phyloP scores from a whole-genome alignment of 2,113 vertebrate genomes.

The Pardalotus punctatus region DNA sequence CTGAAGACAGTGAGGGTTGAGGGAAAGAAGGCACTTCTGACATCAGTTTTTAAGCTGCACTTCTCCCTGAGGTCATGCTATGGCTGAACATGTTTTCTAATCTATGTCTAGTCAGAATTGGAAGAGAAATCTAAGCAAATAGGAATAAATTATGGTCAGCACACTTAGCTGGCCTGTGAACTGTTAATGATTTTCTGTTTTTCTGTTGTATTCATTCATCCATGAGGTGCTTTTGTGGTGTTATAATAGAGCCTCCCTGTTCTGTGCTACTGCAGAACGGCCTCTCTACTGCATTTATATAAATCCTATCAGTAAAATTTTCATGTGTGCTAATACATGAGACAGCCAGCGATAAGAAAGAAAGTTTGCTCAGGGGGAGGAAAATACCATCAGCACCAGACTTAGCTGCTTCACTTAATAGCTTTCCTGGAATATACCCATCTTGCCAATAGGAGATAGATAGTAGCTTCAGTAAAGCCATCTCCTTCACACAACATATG shows the following conservation, averaged over 20 bases:
- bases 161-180: neutral
- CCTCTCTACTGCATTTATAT: neutral
- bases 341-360: neutral
- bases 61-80: neutral
- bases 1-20: neutral
- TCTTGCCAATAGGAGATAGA: constrained; percentile 11
- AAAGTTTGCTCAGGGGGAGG: neutral
- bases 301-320: constrained; percentile 1
- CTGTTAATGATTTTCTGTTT: constrained; percentile 31
- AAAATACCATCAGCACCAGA: neutral
- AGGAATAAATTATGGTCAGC: neutral
- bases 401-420: constrained; percentile 30
- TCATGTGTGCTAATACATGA: neutral
- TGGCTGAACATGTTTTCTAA: neutral
- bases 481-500: constrained; percentile 44
- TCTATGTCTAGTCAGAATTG: neutral
- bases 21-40: neutral
- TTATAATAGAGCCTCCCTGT: neutral
- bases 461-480: neutral
- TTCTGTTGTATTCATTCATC: neutral
- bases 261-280: neutral
- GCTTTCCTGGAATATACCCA: constrained; percentile 37
- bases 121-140: constrained; percentile 12
- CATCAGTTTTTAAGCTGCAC: neutral
- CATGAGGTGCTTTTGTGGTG: neutral